Evolutionary conservation across 2,113 vertebrate species (phyloP).

Genomic region (Athene cunicularia): DNA sequence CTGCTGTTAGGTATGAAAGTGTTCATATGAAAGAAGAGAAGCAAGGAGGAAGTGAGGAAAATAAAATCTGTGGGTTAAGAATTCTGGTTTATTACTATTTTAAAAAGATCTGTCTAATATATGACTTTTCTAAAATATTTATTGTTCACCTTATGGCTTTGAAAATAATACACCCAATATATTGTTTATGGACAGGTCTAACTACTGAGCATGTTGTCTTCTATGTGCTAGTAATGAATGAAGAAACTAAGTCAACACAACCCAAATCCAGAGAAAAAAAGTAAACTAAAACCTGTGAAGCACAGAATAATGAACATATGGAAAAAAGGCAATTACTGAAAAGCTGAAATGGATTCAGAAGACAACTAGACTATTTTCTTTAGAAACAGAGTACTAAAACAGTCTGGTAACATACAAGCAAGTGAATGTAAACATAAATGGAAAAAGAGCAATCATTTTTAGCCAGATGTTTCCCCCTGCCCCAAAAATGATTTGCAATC

Average conservation of each 20-base stretch:
- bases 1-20: background rate
- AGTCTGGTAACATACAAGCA: background rate
- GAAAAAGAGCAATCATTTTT: background rate
- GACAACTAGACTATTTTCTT: background rate
- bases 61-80: background rate
- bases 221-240: background rate
- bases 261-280: background rate
- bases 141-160: background rate
- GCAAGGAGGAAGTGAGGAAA: background rate
- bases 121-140: background rate
- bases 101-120: background rate
- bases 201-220: background rate
- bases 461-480: background rate
- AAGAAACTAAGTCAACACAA: background rate
- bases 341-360: background rate
- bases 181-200: background rate
- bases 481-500: background rate
- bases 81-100: background rate
- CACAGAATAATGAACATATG: background rate
- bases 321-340: background rate
- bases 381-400: background rate
- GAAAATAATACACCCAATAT: background rate
- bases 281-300: background rate
- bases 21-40: background rate
- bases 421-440: background rate